These are phyloP conservation scores for Anguilla anguilla DNA, from an alignment of 2,797 vertebrate genomes.

Conservation along the genomic window DNA sequence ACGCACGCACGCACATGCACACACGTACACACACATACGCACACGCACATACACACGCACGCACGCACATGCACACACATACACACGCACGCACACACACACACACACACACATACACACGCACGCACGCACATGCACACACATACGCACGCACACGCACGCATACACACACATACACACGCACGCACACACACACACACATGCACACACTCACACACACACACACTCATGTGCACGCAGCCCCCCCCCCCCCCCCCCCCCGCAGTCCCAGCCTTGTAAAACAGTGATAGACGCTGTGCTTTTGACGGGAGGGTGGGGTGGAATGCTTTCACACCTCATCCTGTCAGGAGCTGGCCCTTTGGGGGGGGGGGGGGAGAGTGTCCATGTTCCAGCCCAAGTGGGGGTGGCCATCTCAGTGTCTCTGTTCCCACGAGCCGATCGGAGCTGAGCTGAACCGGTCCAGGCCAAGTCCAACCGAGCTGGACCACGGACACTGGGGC, in stretches of 20 bases:
- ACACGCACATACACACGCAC: background rate
- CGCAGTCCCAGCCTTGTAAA: conserved; percentile 8
- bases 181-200: background rate
- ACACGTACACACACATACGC: conserved; percentile 24
- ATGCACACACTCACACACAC: background rate
- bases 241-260: background rate
- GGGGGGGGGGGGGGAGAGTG: conserved; percentile 44
- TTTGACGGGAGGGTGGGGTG: conserved; percentile 45
- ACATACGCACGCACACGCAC: background rate
- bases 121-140: background rate
- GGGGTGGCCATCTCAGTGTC: background rate
- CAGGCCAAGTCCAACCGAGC: background rate
- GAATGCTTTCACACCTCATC: conserved; percentile 42
- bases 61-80: background rate
- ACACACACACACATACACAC: background rate
- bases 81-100: conserved; percentile 5
- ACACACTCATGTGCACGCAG: background rate
- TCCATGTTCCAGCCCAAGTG: conserved; percentile 65
- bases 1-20: background rate
- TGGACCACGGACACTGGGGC: background rate
- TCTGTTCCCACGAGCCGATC: too few species aligned
- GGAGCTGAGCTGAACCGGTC: background rate
- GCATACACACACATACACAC: background rate
- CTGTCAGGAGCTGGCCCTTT: conserved; percentile 31
- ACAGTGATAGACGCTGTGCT: conserved; percentile 25